Evolutionary conservation across 2,113 vertebrate species (phyloP).

Genomic region (Gadus chalcogrammus): DNA sequence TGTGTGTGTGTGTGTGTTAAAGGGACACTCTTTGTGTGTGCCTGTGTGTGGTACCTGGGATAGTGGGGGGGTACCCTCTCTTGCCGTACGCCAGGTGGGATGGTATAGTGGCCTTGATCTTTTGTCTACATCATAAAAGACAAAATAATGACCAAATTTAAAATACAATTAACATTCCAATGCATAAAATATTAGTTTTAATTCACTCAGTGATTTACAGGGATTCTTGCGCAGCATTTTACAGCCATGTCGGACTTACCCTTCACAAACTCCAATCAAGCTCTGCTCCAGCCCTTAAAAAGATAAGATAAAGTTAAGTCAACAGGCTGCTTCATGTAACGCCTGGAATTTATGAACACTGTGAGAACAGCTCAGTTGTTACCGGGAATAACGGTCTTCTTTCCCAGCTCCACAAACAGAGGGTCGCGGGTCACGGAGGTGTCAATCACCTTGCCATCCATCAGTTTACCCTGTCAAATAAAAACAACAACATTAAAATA

Average conservation of each 20-base stretch:
- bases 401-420: constrained; percentile 89
- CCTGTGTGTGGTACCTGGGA: constrained; percentile 80
- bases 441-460: constrained; percentile 89
- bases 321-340: neutral
- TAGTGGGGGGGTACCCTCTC: constrained; percentile 86
- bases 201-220: neutral
- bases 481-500: neutral
- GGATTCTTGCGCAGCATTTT: no score
- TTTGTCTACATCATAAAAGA: constrained; percentile 76
- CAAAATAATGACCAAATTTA: neutral
- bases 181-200: neutral
- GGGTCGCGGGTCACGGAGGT: constrained; percentile 87
- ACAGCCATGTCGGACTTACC: constrained; percentile 74
- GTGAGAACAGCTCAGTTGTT: neutral
- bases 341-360: neutral
- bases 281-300: constrained; percentile 89
- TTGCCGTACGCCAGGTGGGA: constrained; percentile 94
- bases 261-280: constrained; percentile 90
- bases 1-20: neutral
- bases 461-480: constrained; percentile 79
- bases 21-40: no score
- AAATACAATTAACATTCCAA: no score
- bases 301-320: constrained; percentile 26
- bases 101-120: constrained; percentile 90
- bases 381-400: constrained; percentile 92